Evolutionary conservation across 1,140 invertebrate genomes (phyloP).

Genomic region (Wiebesia pumilae): DNA sequence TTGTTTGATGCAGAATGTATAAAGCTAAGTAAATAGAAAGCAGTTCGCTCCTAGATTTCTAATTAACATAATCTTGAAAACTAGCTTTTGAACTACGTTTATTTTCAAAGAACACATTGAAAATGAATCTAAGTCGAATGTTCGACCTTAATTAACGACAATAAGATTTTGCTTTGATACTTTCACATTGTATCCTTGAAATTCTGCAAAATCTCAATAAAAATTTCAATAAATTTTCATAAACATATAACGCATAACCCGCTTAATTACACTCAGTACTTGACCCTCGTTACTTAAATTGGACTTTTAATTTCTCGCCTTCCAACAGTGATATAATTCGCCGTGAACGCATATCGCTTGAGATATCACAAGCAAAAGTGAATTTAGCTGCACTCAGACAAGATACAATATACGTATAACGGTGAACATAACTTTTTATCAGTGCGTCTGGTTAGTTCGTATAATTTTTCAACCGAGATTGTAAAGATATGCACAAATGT

Average conservation of each 20-base stretch:
- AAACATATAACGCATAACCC: neutral
- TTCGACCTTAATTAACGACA: neutral
- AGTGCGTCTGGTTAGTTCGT: neutral
- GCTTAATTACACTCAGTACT: neutral
- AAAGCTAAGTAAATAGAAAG: neutral
- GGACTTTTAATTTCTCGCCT: neutral
- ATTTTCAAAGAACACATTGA: no score
- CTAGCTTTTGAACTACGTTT: neutral
- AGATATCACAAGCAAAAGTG: slow-evolving; percentile 4
- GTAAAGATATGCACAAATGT: slow-evolving; percentile 16
- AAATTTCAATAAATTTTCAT: neutral
- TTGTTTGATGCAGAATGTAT: no score
- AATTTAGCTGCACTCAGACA: neutral
- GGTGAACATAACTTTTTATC: neutral
- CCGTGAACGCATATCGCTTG: neutral
- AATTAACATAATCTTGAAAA: neutral
- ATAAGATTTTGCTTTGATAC: neutral
- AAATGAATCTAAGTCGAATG: neutral
- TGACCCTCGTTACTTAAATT: slow-evolving; percentile 1
- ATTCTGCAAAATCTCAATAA: neutral
- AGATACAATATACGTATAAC: neutral
- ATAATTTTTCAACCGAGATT: slow-evolving; percentile 33
- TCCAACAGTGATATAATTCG: neutral
- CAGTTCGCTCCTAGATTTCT: neutral
- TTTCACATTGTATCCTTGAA: neutral